Percentiles rank a stretch among this genome's conserved stretches.
Evolutionary conservation across 2,888 invertebrate species (phyloP).

Genomic region (Palloptera scutellata): DNA sequence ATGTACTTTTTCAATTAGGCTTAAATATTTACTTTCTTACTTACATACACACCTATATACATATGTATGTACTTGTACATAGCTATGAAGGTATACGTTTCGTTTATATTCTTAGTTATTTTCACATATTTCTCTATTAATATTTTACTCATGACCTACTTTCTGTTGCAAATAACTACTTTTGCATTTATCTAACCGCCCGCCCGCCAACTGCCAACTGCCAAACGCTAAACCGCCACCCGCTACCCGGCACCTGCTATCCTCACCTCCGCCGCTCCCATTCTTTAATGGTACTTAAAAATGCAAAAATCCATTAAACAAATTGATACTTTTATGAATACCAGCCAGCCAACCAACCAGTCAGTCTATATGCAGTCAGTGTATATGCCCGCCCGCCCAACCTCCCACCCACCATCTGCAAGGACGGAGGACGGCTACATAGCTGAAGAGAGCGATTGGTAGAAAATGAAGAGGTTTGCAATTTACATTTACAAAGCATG

Average conservation of each 20-base stretch:
- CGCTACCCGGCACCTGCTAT: neutral
- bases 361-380: too few species aligned
- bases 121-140: neutral
- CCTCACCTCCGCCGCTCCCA: neutral
- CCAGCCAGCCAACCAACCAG: conserved; percentile 15
- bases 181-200: neutral
- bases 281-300: conserved; percentile 20
- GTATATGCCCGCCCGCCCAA: neutral
- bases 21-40: neutral
- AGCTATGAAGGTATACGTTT: too few species aligned
- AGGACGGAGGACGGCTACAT: too few species aligned
- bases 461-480: neutral
- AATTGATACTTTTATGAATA: conserved; percentile 32
- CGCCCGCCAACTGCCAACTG: too few species aligned
- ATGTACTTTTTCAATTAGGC: neutral
- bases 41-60: neutral
- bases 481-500: conserved; percentile 7
- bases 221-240: neutral
- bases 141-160: conserved; percentile 23
- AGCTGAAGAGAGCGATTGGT: too few species aligned
- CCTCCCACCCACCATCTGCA: neutral
- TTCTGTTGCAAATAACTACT: conserved; percentile 10
- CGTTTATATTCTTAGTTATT: too few species aligned
- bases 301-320: conserved; percentile 37
- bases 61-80: neutral